These are phyloP conservation scores for Macaca fascicularis DNA, from an alignment of 2,113 vertebrate genomes.

Conservation along the genomic window T2T-MFA8v1.1 NC_088395.1:47996001-47996500, in stretches of 20 bases:
- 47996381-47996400: not conserved
- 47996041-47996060: not conserved
- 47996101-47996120: not conserved
- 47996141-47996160: not conserved
- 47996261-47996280: not conserved
- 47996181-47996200: slow-evolving; percentile 13
- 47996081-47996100: not conserved
- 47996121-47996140: slow-evolving; percentile 5
- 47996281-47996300: not conserved
- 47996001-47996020: not conserved
- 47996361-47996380: not conserved
- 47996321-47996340: not conserved
- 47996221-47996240: slow-evolving; percentile 16
- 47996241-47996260: not conserved
- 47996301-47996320: not conserved
- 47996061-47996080: not conserved
- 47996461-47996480: not conserved
- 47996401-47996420: not conserved
- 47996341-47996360: slow-evolving; percentile 8
- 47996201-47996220: not conserved
- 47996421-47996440: not conserved
- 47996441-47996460: slow-evolving; percentile 1
- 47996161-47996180: not conserved
- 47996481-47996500: not conserved
- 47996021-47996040: not conserved